Base-by-base conservation (phyloP, 2,797 vertebrate species). In the Tenualosa ilisha region DNA sequence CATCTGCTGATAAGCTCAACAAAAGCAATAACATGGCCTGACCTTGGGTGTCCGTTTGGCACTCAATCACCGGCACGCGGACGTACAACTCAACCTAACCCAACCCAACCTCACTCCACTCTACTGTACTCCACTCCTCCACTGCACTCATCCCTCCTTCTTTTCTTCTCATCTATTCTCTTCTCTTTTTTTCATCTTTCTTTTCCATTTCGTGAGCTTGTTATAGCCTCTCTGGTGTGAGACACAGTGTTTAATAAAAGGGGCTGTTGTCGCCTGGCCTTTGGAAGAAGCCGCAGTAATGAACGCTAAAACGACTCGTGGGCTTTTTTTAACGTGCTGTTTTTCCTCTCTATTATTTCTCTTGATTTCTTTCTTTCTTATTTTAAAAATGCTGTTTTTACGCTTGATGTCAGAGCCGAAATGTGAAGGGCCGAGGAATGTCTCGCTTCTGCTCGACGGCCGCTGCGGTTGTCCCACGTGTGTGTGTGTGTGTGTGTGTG, bases 121-220 rank as follows among this genome's bases (percentile, higher is more conserved):
- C 37, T 7, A 40, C 31, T 3, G 37, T 13, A 26, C 6, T 56
- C 50, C 50, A 3, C 37, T 79, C 72, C 17, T 40, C 20, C 40
- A 22, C 72, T 46, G 6, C 17, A 15, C 20, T 46, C 17, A 20
- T 84, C n/a, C 26, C 22, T 82, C 51, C 50, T 51, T 54, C 50
- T 31, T 26, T 11, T 91, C 81, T 3, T 51, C 83, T 92, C 92
- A 91, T 49, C 2, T 20, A 7, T 54, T 31, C 53, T 82, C 81
- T 53, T 13, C 49, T 90, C 81, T 53, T 40, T 6, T 6, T 51
- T 82, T 92, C 92, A 92, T 91, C 31, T 6, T 26, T 75, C 13
- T 11, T 43, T 46, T 79, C 40, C 72, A 79, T 79, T 43, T 43
- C 17, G 26, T 46, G 20, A 22, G 37, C 40, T 43, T 43, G 6